phyloP scores from a whole-genome alignment of 2,797 vertebrate species.

The Sebastes steindachneri region DNA sequence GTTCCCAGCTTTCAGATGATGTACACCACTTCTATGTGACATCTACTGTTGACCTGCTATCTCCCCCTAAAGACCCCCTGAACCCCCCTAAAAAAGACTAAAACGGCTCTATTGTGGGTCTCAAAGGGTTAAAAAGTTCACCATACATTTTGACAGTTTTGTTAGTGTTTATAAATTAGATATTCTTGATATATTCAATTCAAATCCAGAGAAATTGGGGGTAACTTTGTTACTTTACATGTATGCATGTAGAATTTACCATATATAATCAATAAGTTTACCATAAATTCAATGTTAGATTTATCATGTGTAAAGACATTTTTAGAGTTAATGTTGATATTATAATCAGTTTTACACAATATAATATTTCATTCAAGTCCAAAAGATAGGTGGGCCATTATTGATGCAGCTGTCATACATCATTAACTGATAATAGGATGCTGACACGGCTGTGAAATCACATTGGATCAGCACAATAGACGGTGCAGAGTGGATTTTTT shows the following conservation, averaged over 20 bases:
- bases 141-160: too few species aligned
- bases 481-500: neutral
- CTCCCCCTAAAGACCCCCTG: too few species aligned
- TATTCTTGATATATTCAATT: too few species aligned
- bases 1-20: too few species aligned
- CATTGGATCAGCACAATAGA: neutral
- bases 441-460: neutral
- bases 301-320: neutral
- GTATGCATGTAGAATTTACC: rapidly evolving
- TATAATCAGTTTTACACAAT: neutral
- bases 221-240: neutral
- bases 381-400: neutral
- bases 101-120: too few species aligned
- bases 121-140: too few species aligned
- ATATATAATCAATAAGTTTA: neutral
- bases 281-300: neutral
- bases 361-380: neutral
- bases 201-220: too few species aligned
- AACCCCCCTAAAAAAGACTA: too few species aligned
- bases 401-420: neutral
- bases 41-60: too few species aligned
- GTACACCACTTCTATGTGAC: too few species aligned
- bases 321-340: neutral
- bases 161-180: too few species aligned
- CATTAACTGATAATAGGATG: constrained; percentile 4